Percentiles rank a stretch among this genome's conserved stretches.
phyloP scores from a whole-genome alignment of 2,888 invertebrate genomes.

The Empis stercorea region DNA sequence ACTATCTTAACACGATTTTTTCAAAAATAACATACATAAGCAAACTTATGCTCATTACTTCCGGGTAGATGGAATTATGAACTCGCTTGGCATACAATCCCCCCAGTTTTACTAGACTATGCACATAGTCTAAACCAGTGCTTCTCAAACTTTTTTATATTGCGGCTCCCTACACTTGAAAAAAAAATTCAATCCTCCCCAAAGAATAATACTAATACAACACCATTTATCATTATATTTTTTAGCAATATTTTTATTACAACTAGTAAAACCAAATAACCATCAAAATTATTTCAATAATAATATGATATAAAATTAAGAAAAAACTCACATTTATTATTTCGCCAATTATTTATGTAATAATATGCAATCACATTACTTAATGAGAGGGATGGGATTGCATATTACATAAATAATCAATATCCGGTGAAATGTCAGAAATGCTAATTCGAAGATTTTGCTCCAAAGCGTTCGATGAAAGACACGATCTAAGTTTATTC shows the following conservation, averaged over 20 bases:
- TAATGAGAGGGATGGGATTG: not conserved
- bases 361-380: too few species aligned
- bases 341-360: too few species aligned
- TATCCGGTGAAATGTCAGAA: slow-evolving; percentile 2
- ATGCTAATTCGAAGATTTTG: slow-evolving; percentile 1
- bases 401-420: slow-evolving; percentile 1
- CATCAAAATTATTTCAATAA: not conserved
- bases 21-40: too few species aligned
- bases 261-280: not conserved
- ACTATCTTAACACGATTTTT: too few species aligned
- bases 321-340: not conserved
- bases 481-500: slow-evolving; percentile 4
- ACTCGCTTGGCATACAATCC: too few species aligned
- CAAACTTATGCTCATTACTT: too few species aligned
- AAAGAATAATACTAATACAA: not conserved
- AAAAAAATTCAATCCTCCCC: not conserved
- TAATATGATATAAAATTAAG: not conserved
- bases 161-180: not conserved
- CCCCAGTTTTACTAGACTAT: too few species aligned
- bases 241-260: not conserved
- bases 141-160: not conserved
- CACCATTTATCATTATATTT: not conserved
- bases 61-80: too few species aligned
- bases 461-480: slow-evolving; percentile 5
- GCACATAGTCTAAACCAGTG: not conserved